Evolutionary conservation across 2,888 invertebrate species (phyloP), one percentile per base, ranked within the genome.

Genomic region (Kryphioiulus occultus): DNA sequence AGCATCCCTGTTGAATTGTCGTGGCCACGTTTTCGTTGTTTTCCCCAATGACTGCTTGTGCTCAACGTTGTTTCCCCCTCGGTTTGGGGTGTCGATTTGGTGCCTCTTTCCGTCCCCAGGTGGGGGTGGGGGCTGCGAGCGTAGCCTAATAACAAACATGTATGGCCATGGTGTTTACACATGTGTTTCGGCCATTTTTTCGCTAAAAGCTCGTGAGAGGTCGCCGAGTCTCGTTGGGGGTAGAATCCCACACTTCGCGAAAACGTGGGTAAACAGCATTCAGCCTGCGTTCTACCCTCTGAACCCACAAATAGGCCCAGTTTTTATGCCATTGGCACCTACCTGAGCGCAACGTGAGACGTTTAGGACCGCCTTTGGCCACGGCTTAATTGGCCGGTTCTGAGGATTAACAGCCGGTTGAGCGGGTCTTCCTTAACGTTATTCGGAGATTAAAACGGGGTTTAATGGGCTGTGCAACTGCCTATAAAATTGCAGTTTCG

Each of bases 91-190:
- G n/a, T n/a, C n/a, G n/a, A n/a, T 59, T 22, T 9, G 59, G 22
- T 59, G 59, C 59, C 22, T n/a, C 59, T 47, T 47, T n/a, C 59
- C n/a, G n/a, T 15, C 59, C 59, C 59, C 59, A 59, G 59, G 59
- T 59, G 59, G 59, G 59, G 59, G 19, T 59, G 19, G 59, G 59
- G 59, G 59, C 2, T 59, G 0, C 47, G 17, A 47, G 47, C 47
- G 47, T 47, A n/a, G 59, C 59, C 59, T 59, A 59, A 59, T n/a
- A 59, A 59, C 59, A 59, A 59, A 59, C 59, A 59, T 59, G 59
- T 1, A 59, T 59, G 59, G 59, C 59, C 15, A 59, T n/a, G 59
- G n/a, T 59, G 59, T 59, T 59, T 59, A 59, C 59, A 59, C 59
- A 59, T 59, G 59, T 59, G 59, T 59, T 59, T 59, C 59, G 59